phyloP scores from a whole-genome alignment of 2,888 invertebrate species.

The Drosophila pseudotalamancana region DNA sequence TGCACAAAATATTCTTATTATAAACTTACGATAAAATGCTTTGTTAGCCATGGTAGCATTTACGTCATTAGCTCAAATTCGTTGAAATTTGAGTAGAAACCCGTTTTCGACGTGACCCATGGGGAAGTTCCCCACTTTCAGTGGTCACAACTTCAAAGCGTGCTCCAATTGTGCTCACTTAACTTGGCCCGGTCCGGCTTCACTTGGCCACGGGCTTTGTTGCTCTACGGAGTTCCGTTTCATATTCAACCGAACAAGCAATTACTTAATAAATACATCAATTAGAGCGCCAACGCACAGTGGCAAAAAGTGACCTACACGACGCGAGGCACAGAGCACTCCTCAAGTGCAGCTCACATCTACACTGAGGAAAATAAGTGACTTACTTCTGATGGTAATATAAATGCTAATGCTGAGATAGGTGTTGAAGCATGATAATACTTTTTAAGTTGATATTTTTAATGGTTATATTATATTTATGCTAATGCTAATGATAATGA shows the following conservation, averaged over 20 bases:
- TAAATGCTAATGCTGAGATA: too few species aligned
- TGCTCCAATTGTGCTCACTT: slow-evolving; percentile 50
- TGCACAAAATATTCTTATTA: slow-evolving; percentile 65
- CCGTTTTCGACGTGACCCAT: slow-evolving; percentile 35
- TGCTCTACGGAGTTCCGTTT: slow-evolving; percentile 64
- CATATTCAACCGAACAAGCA: slow-evolving; percentile 29
- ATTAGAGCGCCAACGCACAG: slow-evolving; percentile 75
- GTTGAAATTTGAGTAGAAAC: slow-evolving; percentile 30
- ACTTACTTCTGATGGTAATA: too few species aligned
- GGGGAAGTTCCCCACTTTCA: slow-evolving; percentile 44
- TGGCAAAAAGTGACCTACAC: slow-evolving; percentile 77
- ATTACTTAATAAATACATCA: slow-evolving; percentile 72
- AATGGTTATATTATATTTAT: too few species aligned
- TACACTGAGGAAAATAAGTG: slow-evolving; percentile 18
- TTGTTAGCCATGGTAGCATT: slow-evolving; percentile 53
- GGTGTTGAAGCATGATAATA: too few species aligned
- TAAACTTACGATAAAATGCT: slow-evolving; percentile 63
- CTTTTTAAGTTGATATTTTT: too few species aligned
- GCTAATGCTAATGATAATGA: neutral
- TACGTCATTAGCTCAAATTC: slow-evolving; percentile 48
- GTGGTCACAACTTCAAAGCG: slow-evolving; percentile 28
- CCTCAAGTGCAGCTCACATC: slow-evolving; percentile 29
- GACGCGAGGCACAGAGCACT: slow-evolving; percentile 27
- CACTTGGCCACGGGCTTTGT: slow-evolving; percentile 2
- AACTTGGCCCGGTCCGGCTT: slow-evolving; percentile 5